Base-by-base conservation (phyloP, 2,888 invertebrate species). In the Chesias legatella region DNA sequence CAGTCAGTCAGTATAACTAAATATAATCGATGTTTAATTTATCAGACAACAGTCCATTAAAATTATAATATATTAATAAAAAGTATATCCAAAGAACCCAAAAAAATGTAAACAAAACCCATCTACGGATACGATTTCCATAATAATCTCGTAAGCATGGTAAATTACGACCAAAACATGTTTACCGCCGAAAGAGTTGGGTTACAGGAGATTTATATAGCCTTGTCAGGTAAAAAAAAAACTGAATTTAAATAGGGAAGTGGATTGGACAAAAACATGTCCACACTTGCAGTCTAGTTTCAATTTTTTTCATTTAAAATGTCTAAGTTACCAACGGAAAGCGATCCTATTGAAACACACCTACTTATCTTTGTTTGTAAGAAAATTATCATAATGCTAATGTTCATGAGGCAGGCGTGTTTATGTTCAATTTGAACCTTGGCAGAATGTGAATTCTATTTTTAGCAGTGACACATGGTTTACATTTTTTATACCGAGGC, bases 381-480 rank as follows among this genome's bases (percentile, higher is more conserved):
- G n/a, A 26, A 17, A 29, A 40, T 40, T 32, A 36, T 32, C 42
- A 28, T 34, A 43, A 48, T 51, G 42, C 39, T 36, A 43, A 51
- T 51, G 43, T 40, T 11, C 28, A 33, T 7, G 31, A 41, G 34
- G 29, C 38, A 45, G 11, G 31, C 40, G 34, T 49, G 44, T 44
- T 44, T 47, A 39, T 47, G 39, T 22, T 34, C 25, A 35, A 6
- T 37, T 51, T 10, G 48, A 51, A 48, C 36, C 50, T 44, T 43
- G 45, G 44, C 56, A 61, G 60, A 61, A 51, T 53, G 58, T 56
- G 48, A 54, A 50, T 58, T 58, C 68, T 74, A 74, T 69, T 65
- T 70, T 60, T 64, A 65, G 63, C 57, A 45, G 46, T 73, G 74
- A 72, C 65, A 53, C 53, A 50, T 49, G 47, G 60, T 61, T 60